Evolutionary conservation across 23 tunicate genomes (phyloP), one percentile per base, ranked within the genome.

Genomic region (Halocynthia aurantium): DNA sequence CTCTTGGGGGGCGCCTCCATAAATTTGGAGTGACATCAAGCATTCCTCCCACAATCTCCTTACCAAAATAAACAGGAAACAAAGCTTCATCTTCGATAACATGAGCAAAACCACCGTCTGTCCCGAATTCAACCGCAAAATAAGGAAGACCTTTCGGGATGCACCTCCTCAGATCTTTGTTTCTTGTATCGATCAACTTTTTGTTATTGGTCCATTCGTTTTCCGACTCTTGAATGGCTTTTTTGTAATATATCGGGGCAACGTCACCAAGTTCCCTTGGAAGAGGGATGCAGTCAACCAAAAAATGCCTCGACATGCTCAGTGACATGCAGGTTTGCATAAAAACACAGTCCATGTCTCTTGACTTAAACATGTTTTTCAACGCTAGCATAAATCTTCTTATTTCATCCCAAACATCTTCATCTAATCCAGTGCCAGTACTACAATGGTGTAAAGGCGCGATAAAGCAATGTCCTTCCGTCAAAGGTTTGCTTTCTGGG

Each of bases 181-280:
- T 88, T 20, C 98, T 76, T 5, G 99, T 94, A 65, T 94, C 94
- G 22, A 94, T 70, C 6, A 94, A 56, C 67, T 84, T 85, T 78
- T 94, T 94, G 60, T 94, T 94, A 62, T 84, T 84, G 13, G 96
- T 51, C 95, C 96, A 88, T 67, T 84, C 85, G 60, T 87, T 60
- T 73, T 94, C 99, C 61, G 93, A 88, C 60, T 94, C 99, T 67
- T 94, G 96, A 13, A 94, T 81, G 6, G 99, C 99, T 89, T 94
- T 94, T 69, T 94, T 84, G 75, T 88, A 94, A 70, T 84, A 94
- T 5, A 94, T 94, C n/a, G 99, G 99, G 19, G 96, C 95, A 53
- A 85, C 54, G 50, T 94, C 95, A 56, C 87, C 95, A 20, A 80
- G 69, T 18, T 88, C 95, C 52, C 62, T 66, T 7, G 89, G 91